Conservation (phyloP, 2,113 vertebrate species). For the Rhinichthys klamathensis region DNA sequence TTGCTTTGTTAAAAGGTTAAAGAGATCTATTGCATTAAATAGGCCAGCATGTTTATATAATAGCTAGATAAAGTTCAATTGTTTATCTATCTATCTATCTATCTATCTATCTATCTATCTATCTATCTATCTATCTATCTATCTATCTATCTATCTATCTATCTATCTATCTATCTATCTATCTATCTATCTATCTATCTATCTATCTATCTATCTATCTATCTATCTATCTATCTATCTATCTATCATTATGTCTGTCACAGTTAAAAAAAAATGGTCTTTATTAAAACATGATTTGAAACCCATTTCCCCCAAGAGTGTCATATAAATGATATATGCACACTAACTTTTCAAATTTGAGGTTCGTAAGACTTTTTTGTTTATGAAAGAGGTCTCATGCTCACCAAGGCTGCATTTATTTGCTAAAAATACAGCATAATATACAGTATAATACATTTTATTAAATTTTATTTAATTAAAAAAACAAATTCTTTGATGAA, state of each 20-base stretch:
- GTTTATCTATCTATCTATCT: neutral
- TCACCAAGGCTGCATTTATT: too few relatives aligned
- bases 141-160: too few relatives aligned
- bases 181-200: too few relatives aligned
- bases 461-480: too few relatives aligned
- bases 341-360: too few relatives aligned
- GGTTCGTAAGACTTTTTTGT: too few relatives aligned
- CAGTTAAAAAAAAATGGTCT: neutral
- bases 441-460: too few relatives aligned
- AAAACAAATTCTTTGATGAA: too few relatives aligned
- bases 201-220: too few relatives aligned
- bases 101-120: neutral
- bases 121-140: neutral
- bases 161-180: too few relatives aligned
- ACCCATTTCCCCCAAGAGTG: neutral
- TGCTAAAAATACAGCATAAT: too few relatives aligned
- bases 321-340: neutral
- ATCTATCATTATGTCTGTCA: neutral
- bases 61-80: neutral
- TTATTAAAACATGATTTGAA: neutral
- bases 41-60: neutral
- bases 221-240: neutral
- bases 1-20: slow-evolving; percentile 24
- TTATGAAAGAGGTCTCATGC: too few relatives aligned
- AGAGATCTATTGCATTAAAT: neutral